Evolutionary conservation across 1,140 invertebrate genomes (phyloP).

Genomic region (Leptopilina clavipes): DNA sequence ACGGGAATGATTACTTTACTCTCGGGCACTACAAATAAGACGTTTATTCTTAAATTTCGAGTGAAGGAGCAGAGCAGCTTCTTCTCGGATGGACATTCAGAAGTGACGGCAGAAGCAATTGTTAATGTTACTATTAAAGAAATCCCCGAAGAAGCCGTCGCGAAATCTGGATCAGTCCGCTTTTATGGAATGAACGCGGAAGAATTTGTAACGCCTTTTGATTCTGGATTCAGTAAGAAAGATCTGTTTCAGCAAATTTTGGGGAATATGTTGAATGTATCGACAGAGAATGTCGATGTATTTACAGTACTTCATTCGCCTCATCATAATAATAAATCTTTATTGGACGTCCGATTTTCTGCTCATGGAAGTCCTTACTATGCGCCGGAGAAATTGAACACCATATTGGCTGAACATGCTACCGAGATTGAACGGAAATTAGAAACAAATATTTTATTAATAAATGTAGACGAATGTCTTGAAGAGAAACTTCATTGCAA

Average conservation of each 20-base stretch:
- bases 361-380: constrained; percentile 95
- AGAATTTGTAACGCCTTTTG: constrained; percentile 84
- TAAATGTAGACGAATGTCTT: constrained; percentile 91
- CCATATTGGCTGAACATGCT: constrained; percentile 81
- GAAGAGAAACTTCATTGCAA: constrained; percentile 84
- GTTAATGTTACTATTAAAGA: constrained; percentile 90
- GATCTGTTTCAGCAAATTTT: constrained; percentile 79
- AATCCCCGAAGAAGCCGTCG: constrained; percentile 91
- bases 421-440: constrained; percentile 82
- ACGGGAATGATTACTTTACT: constrained; percentile 91
- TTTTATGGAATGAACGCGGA: constrained; percentile 88
- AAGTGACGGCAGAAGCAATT: constrained; percentile 75
- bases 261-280: constrained; percentile 84
- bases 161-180: constrained; percentile 91
- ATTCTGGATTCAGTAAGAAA: constrained; percentile 82
- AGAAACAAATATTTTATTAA: constrained; percentile 84
- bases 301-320: constrained; percentile 89
- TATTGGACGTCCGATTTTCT: constrained; percentile 90
- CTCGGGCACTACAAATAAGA: constrained; percentile 80
- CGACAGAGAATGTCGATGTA: constrained; percentile 90
- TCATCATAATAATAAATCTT: constrained; percentile 77
- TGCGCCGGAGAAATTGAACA: constrained; percentile 88
- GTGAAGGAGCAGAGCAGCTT: constrained; percentile 79
- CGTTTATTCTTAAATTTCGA: constrained; percentile 81
- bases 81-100: constrained; percentile 77